These are phyloP conservation scores for Drosophila trapezifrons DNA, from an alignment of 1,140 invertebrate genomes.

Conservation along the genomic window DNA sequence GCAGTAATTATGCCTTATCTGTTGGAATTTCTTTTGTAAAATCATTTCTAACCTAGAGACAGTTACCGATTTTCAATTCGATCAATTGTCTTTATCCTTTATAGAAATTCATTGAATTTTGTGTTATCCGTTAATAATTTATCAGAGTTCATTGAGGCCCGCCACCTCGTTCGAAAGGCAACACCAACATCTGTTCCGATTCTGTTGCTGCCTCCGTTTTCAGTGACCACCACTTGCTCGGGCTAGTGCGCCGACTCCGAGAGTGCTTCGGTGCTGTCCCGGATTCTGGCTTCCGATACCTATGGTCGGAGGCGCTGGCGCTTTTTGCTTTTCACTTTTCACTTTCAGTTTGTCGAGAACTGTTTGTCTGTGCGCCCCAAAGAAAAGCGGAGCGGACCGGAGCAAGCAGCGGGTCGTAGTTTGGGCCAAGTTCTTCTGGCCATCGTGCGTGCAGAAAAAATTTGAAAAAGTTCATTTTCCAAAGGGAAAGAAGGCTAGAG, in stretches of 20 bases:
- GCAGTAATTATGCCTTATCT: not conserved
- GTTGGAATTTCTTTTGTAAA: not conserved
- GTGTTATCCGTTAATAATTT: slow-evolving; percentile 24
- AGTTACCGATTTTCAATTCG: no score
- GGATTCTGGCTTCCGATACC: slow-evolving; percentile 53
- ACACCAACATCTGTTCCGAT: slow-evolving; percentile 51
- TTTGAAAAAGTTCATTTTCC: slow-evolving; percentile 6
- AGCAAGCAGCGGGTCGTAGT: slow-evolving; percentile 44
- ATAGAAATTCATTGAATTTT: slow-evolving; percentile 4
- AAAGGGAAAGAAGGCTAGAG: slow-evolving; percentile 30
- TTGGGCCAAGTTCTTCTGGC: slow-evolving; percentile 36
- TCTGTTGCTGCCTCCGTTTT: slow-evolving; percentile 31
- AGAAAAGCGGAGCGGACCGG: slow-evolving; percentile 30
- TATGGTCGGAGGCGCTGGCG: slow-evolving; percentile 50
- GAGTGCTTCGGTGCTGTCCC: slow-evolving; percentile 57
- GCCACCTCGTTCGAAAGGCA: slow-evolving; percentile 41
- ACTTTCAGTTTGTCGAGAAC: slow-evolving; percentile 81
- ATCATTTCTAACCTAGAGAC: no score
- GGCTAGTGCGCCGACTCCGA: slow-evolving; percentile 53
- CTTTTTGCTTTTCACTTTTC: slow-evolving; percentile 68
- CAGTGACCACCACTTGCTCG: slow-evolving; percentile 71
- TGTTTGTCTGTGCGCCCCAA: slow-evolving; percentile 63
- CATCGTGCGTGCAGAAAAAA: slow-evolving; percentile 61
- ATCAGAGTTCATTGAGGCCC: slow-evolving; percentile 15
- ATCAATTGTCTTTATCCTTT: slow-evolving; percentile 4